These are phyloP conservation scores for Philereme transversata DNA, from an alignment of 2,888 invertebrate species.

Conservation along the genomic window DNA sequence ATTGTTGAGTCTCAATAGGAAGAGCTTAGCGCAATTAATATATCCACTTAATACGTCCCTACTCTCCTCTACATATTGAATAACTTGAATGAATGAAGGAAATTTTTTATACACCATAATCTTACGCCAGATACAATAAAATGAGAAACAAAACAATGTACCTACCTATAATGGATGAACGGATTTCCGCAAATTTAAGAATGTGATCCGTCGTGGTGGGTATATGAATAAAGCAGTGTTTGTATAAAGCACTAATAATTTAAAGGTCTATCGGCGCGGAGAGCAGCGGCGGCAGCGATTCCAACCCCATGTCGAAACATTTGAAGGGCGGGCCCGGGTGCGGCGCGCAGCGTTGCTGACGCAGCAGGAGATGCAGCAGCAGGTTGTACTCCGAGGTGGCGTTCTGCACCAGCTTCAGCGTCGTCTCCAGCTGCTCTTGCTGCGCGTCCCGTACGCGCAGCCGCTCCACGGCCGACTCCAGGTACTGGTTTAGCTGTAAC, in stretches of 20 bases:
- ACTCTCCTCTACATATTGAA: too few relatives aligned
- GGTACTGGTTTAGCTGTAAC: conserved; percentile 41
- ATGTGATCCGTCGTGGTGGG: too few relatives aligned
- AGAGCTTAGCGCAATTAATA: too few relatives aligned
- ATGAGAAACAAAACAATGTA: too few relatives aligned
- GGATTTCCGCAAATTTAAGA: too few relatives aligned
- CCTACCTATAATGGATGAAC: too few relatives aligned
- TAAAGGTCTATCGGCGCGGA: not conserved
- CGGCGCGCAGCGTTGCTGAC: conserved; percentile 54
- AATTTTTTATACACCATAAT: too few relatives aligned
- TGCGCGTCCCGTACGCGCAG: conserved; percentile 62
- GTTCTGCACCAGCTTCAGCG: conserved; percentile 61
- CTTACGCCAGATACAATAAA: too few relatives aligned
- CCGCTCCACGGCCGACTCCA: conserved; percentile 55
- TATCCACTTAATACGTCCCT: too few relatives aligned
- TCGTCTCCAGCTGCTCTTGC: conserved; percentile 62
- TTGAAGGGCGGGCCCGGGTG: conserved; percentile 42
- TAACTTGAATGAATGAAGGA: too few relatives aligned
- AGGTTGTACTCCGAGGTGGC: conserved; percentile 71
- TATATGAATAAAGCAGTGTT: too few relatives aligned
- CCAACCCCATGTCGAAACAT: conserved; percentile 51
- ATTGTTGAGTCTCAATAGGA: too few relatives aligned
- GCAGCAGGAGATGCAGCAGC: conserved; percentile 64
- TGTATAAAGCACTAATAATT: not conserved
- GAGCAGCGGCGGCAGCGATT: conserved; percentile 37